Evolutionary conservation across 2,797 vertebrate species (phyloP).

Genomic region (Ataeniobius toweri): DNA sequence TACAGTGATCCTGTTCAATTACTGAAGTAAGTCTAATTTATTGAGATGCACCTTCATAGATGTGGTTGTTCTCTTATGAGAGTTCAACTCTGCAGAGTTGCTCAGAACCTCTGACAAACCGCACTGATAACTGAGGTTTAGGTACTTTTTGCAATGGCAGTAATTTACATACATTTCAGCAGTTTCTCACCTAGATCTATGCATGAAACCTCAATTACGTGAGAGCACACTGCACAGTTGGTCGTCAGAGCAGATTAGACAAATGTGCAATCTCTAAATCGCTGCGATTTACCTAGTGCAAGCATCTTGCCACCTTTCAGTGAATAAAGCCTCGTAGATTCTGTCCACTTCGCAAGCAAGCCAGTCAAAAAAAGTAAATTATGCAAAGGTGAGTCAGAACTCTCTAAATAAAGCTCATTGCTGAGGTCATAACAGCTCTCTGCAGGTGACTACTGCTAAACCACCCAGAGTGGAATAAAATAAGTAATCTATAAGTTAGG

Average conservation of each 20-base stretch:
- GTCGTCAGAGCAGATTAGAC: not conserved
- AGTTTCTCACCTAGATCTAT: not conserved
- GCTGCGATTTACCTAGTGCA: not conserved
- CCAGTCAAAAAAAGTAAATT: not conserved
- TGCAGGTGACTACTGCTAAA: not conserved
- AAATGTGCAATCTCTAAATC: not conserved
- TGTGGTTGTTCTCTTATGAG: not conserved
- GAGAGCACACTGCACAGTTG: not conserved
- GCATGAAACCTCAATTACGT: not conserved
- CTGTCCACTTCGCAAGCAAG: not conserved
- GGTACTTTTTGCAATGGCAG: slow-evolving; percentile 3
- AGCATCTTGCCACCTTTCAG: not conserved
- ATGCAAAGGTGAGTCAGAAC: not conserved
- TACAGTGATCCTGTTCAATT: not conserved
- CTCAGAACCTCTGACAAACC: not conserved
- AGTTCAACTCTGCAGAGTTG: not conserved
- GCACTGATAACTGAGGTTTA: not conserved
- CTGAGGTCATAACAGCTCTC: not conserved
- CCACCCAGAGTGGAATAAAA: not conserved
- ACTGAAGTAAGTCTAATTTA: not conserved
- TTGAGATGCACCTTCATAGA: not conserved
- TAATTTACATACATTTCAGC: slow-evolving; percentile 10
- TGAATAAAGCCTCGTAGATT: not conserved
- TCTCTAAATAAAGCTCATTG: not conserved
- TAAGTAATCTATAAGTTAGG: too few species aligned